phyloP scores from a whole-genome alignment of 2,113 vertebrate species.

The Nerophis lumbriciformis region DNA sequence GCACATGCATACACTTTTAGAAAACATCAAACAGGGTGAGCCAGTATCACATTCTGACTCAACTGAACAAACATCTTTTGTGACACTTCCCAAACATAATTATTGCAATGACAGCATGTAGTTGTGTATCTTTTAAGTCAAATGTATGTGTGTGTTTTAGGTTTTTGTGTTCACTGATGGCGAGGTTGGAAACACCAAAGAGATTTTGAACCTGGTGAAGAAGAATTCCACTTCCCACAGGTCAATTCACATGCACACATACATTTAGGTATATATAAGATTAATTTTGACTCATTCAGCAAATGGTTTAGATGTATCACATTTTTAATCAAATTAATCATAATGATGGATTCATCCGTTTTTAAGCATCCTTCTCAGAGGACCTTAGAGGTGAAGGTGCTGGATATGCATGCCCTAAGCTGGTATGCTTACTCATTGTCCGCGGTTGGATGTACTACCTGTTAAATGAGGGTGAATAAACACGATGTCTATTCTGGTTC shows the following conservation, averaged over 20 bases:
- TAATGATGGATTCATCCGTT: no score
- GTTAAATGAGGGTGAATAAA: no score
- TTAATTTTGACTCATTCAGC: not conserved
- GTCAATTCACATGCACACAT: constrained; percentile 41
- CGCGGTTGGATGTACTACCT: no score
- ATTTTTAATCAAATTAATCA: no score
- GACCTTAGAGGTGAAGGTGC: no score
- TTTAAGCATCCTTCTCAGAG: no score
- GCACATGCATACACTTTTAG: not conserved
- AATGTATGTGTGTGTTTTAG: constrained; percentile 44
- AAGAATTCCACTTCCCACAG: constrained; percentile 69
- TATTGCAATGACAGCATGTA: no score
- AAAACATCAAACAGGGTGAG: not conserved
- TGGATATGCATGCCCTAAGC: no score
- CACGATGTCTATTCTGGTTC: no score
- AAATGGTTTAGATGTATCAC: not conserved
- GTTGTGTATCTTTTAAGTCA: not conserved
- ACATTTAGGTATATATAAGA: not conserved
- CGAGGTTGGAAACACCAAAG: constrained; percentile 74
- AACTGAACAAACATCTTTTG: no score
- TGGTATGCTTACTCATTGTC: no score
- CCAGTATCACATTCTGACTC: not conserved
- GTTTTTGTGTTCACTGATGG: constrained; percentile 87
- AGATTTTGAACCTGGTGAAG: constrained; percentile 71
- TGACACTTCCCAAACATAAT: not conserved